Evolutionary conservation across 2,113 vertebrate species (phyloP).

Genomic region (Marmota monax): DNA sequence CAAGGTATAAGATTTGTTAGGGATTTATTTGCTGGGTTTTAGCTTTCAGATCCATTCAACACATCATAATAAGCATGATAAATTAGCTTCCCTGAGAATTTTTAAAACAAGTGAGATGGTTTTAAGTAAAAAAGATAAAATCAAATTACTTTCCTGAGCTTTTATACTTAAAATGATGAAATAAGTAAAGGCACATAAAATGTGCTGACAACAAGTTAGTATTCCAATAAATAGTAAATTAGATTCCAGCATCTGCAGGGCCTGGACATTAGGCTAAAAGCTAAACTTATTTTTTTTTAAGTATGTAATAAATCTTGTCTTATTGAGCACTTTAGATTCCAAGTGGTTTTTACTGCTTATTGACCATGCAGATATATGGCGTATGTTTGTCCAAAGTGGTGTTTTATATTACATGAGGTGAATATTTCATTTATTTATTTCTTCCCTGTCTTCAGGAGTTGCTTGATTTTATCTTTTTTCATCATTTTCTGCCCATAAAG

Average conservation of each 20-base stretch:
- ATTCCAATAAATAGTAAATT: conserved; percentile 73
- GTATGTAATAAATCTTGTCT: conserved; percentile 80
- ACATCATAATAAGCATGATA: conserved; percentile 54
- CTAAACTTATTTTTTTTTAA: conserved; percentile 80
- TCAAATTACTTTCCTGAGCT: conserved; percentile 67
- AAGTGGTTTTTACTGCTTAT: conserved; percentile 58
- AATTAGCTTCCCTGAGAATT: conserved; percentile 55
- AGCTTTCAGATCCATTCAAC: conserved; percentile 48
- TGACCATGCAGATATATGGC: conserved; percentile 47
- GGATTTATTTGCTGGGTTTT: background rate
- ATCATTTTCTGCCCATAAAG: conserved; percentile 59
- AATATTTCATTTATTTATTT: conserved; percentile 59
- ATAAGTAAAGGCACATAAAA: conserved; percentile 74
- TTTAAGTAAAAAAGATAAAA: conserved; percentile 75
- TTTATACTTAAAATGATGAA: conserved; percentile 60
- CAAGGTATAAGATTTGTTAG: background rate
- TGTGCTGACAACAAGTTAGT: conserved; percentile 68
- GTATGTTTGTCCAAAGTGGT: conserved; percentile 6
- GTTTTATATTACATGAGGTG: background rate
- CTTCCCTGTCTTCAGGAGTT: background rate
- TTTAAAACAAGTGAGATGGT: conserved; percentile 63
- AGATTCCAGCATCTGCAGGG: conserved; percentile 64
- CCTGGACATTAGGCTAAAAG: conserved; percentile 75
- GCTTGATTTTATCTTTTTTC: conserved; percentile 66
- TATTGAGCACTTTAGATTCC: conserved; percentile 58